Evolutionary conservation across 1,140 invertebrate genomes (phyloP), one percentile per base, ranked within the genome.

Genomic region (Trichonephila clavata): DNA sequence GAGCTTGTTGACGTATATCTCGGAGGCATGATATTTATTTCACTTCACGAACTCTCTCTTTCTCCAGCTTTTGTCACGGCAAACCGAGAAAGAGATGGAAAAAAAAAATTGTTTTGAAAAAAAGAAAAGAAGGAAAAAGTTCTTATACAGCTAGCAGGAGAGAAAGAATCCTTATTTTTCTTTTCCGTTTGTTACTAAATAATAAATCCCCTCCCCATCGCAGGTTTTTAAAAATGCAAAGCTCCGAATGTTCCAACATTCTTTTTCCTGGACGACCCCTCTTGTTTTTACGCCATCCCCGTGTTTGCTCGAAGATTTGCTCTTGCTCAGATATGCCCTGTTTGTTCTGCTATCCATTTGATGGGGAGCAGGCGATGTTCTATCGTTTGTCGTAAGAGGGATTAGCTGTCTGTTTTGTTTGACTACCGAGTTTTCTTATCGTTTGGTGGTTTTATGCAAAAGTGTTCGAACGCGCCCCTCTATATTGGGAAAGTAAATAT

Each of bases 401-500:
- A 71, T 71, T 71, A 71, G 68, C 68, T 71, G 68, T 71, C 68
- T 71, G 68, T 27, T 71, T 71, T 71, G 68, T 71, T 71, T 71
- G 68, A 71, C 68, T 71, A 71, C 24, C 68, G n/a, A 71, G 68
- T 27, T 71, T 14, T 27, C 68, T 71, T 71, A 71, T 71, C 68
- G 68, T 71, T 71, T 71, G 68, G 68, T 24, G 68, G 68, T 71
- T 71, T 71, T 71, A 71, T 71, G 68, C 68, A 71, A 71, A 71
- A 71, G 68, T 27, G 68, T 32, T 71, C 68, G 6, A 50, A 50
- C 43, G 8, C 8, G 43, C 63, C 68, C 24, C 6, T 24, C 68
- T 71, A 71, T 32, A 71, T 71, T 32, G 27, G 68, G 4, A 24
- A n/a, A 14, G 68, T 71, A 71, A 71, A 71, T 71, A 71, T 71